A percentile compares a stretch with the other conserved stretches of the same genome.
Conservation (phyloP, 2,113 vertebrate genomes). For the Merops nubicus region DNA sequence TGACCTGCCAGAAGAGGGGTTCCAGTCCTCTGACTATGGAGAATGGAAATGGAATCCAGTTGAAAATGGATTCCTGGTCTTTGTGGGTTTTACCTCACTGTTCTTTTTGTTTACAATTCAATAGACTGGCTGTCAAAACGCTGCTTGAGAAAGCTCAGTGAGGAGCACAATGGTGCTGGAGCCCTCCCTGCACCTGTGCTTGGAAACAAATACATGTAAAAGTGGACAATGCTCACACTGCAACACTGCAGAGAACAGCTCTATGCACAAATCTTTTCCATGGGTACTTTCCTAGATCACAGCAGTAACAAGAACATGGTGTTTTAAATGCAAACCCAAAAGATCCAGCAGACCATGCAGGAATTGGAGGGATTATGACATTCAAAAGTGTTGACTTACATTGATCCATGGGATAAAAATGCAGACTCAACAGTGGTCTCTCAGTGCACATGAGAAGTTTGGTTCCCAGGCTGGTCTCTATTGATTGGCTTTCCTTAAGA, state of each 20-base stretch:
- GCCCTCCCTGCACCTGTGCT: constrained; percentile 34
- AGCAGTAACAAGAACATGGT: neutral
- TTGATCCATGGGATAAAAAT: constrained; percentile 46
- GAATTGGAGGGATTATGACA: constrained; percentile 17
- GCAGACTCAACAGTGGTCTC: constrained; percentile 44
- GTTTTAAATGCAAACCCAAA: constrained; percentile 20
- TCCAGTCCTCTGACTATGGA: neutral
- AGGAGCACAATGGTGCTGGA: constrained; percentile 21
- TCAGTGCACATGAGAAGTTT: neutral
- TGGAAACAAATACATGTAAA: neutral
- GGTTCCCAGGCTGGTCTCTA: constrained; percentile 21
- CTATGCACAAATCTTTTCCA: neutral
- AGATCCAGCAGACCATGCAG: constrained; percentile 18
- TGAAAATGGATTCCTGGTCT: neutral
- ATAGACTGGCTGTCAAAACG: constrained; percentile 18
- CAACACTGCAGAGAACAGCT: neutral
- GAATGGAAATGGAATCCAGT: neutral
- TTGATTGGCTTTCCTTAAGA: constrained; percentile 13
- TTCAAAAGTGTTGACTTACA: constrained; percentile 31
- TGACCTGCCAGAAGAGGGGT: neutral
- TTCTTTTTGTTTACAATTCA: constrained; percentile 7
- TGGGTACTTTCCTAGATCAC: constrained; percentile 19
- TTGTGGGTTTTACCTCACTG: neutral
- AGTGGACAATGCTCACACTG: constrained; percentile 19
- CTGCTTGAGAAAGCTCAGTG: constrained; percentile 47